Evolutionary conservation across 1,140 invertebrate genomes (phyloP), one percentile per base, ranked within the genome.

Genomic region (Apis mellifera): DNA sequence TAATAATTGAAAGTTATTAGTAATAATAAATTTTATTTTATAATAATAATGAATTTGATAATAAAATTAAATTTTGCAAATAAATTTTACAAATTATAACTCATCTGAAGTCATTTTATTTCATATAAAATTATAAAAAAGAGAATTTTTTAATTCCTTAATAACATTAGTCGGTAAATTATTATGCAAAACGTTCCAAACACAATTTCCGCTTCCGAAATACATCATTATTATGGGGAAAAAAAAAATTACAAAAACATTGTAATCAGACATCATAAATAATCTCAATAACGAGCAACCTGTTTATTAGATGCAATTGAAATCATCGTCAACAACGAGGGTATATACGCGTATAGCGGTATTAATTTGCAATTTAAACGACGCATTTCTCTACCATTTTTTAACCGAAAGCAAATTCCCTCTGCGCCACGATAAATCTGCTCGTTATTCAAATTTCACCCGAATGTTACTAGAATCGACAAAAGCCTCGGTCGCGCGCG

Each of bases 331-430:
- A 59, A 42, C 54, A 19, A 1, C 19, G 21, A 42, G 17, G 15
- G 9, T 62, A 62, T 62, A 52, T 19, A 52, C 32, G 5, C 21
- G 12, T 26, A 23, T 15, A 15, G 4, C 71, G 42, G 11, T 21
- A 64, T 19, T 15, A 75, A 75, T 75, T 64, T 75, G 73, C 57
- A 75, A 75, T 62, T 75, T 48, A 75, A 75, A 75, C 57, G 59
- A 75, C 19, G 71, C 59, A 52, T 50, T 66, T 48, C 15, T 48
- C 42, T 15, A 32, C 54, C 3, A 68, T 59, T 69, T 70, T 48
- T 32, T 70, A 59, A 78, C 15, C 19, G 48, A 23, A 23, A 23
- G 48, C 42, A 48, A 69, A 54, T 19, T 54, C n/a, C 69, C 69
- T n/a, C 26, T n/a, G 19, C 42, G 26, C 19, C 71, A 15, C 54